A percentile compares a stretch with the other conserved stretches of the same genome.
These are phyloP conservation scores for Melieria crassipennis DNA, from an alignment of 2,888 invertebrate genomes.

Conservation along the genomic window DNA sequence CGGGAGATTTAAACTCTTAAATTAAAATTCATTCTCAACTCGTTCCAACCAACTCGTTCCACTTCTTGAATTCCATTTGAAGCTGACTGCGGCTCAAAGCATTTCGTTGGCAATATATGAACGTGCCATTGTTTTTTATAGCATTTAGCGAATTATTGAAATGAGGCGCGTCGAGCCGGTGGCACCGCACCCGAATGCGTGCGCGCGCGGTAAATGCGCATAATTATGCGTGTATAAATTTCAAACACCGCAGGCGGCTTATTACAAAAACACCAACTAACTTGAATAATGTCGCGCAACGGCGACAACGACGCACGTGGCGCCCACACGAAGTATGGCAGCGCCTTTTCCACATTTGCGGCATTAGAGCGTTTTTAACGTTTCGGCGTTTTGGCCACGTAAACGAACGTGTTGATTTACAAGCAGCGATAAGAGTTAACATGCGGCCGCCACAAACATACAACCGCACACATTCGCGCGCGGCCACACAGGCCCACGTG, in stretches of 20 bases:
- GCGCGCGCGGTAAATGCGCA: background rate
- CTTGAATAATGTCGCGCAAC: too few relatives aligned
- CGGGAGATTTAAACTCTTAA: too few relatives aligned
- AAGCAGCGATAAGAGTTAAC: slow-evolving; percentile 33
- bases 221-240: slow-evolving; percentile 16
- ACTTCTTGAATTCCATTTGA: too few relatives aligned
- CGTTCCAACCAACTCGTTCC: too few relatives aligned
- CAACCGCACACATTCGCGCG: background rate
- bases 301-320: too few relatives aligned
- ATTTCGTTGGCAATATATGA: too few relatives aligned
- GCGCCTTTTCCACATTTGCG: background rate
- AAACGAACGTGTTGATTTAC: slow-evolving; percentile 37
- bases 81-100: too few relatives aligned
- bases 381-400: slow-evolving; percentile 26
- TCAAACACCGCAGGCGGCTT: slow-evolving; percentile 3
- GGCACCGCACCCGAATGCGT: background rate
- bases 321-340: background rate
- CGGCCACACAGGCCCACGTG: background rate
- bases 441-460: background rate
- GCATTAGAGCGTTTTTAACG: background rate
- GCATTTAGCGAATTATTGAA: too few relatives aligned
- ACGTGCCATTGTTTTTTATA: too few relatives aligned
- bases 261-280: background rate
- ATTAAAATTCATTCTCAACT: too few relatives aligned
- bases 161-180: too few relatives aligned